Base-by-base conservation (phyloP, 2,797 vertebrate species). In the Anolis apletophallus region DNA sequence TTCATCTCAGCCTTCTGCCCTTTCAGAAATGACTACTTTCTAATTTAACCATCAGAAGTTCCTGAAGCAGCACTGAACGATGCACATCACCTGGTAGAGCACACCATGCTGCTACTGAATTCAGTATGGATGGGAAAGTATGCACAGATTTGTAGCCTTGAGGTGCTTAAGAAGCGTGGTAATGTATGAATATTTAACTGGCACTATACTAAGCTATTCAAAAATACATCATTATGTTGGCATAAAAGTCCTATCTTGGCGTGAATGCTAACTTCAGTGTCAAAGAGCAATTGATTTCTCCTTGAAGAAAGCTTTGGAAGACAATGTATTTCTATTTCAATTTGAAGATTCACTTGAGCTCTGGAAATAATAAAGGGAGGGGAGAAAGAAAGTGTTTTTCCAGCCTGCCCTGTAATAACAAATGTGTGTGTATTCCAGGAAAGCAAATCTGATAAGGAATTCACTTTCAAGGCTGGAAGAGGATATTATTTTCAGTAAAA, bases 391-490 rank as follows among this genome's bases (percentile, higher is more conserved):
- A 32, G 17, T 92, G 79, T 85, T 90, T 90, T 83, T n/a, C 19
- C 79, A 88, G 78, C 36, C n/a, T 85, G 83, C 87, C 13, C 75
- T 87, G 67, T 72, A 80, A 26, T 72, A 68, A 85, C 32, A 77
- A 72, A 81, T 50, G 71, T 55, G 59, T 54, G 17, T 67, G 40
- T 21, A 54, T 59, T 50, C 14, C 55, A 67, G 61, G 76, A 86
- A 34, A 81, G 75, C 87, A 61, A 14, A 21, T 69, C 14, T 1
- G 10, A 90, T 36, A 52, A 0, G 32, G 55, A 92, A 88, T 90
- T 92, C 0, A 71, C 88, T 92, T 93, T 91, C 75, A 81, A 57
- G 55, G 50, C 90, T 90, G 72, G 34, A 80, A 57, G 54, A 34
- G 54, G 73, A 34, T 79, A 32, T 52, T 78, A 9, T 19, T 77